Evolutionary conservation across 1,140 invertebrate genomes (phyloP).

Genomic region (Globodera ellingtonae): DNA sequence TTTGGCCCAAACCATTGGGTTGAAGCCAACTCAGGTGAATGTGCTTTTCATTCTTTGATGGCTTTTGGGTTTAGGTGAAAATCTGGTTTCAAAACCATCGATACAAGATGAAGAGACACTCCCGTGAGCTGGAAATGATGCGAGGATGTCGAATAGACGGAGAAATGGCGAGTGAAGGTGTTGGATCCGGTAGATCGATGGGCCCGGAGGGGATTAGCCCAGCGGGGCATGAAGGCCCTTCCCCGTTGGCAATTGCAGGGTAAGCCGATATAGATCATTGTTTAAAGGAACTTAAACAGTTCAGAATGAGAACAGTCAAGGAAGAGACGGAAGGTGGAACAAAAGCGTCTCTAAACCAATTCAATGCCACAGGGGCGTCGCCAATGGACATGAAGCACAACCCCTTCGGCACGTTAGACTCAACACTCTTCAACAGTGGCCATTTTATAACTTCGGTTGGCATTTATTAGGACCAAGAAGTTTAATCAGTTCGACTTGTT

Average conservation of each 20-base stretch:
- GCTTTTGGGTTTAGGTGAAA: constrained; percentile 79
- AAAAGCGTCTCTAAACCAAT: not conserved
- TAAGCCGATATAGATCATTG: not conserved
- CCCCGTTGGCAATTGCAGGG: constrained; percentile 8
- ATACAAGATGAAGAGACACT: constrained; percentile 73
- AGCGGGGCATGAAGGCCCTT: not conserved
- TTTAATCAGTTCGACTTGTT: not conserved
- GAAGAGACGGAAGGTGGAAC: not conserved
- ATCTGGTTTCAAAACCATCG: constrained; percentile 89
- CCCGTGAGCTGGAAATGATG: constrained; percentile 72
- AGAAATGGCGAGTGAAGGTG: not conserved
- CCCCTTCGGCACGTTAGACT: not conserved
- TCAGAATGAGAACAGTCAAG: constrained; percentile 6
- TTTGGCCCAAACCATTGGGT: constrained; percentile 84
- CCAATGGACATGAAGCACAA: not conserved
- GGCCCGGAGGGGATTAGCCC: constrained; percentile 4
- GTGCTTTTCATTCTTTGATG: not conserved
- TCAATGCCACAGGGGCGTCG: not conserved
- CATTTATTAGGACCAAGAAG: not conserved
- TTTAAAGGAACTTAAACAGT: not conserved
- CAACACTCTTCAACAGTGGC: not conserved
- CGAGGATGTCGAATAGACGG: not conserved
- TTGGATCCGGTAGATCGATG: not conserved
- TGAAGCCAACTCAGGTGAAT: constrained; percentile 86
- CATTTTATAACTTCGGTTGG: not conserved